phyloP scores from a whole-genome alignment of 1,140 invertebrate genomes.

The Dinothrombium tinctorium region DNA sequence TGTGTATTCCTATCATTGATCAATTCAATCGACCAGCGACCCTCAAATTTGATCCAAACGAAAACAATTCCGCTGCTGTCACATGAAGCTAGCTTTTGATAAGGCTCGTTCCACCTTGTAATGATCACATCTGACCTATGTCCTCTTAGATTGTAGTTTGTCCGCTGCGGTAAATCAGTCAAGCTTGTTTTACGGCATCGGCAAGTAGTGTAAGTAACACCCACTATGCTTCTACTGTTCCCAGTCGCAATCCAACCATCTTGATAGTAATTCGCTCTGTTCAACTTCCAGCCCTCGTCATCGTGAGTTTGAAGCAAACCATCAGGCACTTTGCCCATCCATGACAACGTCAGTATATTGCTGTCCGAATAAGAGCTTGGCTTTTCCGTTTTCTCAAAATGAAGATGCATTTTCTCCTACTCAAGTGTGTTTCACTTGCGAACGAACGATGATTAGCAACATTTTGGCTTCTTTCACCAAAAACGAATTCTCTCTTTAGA shows the following conservation, averaged over 20 bases:
- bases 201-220: slow-evolving; percentile 82
- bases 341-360: slow-evolving; percentile 74
- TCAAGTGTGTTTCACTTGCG: too few species aligned
- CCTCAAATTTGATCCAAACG: slow-evolving; percentile 98
- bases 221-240: slow-evolving; percentile 75
- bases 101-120: slow-evolving; percentile 96
- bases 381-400: slow-evolving; percentile 71
- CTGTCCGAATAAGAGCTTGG: slow-evolving; percentile 61
- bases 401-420: slow-evolving; percentile 24
- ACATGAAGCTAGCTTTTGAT: slow-evolving; percentile 90
- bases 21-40: slow-evolving; percentile 92
- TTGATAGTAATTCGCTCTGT: slow-evolving; percentile 83
- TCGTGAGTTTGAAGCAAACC: slow-evolving; percentile 53
- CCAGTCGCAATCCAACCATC: slow-evolving; percentile 94
- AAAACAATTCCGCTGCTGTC: slow-evolving; percentile 95
- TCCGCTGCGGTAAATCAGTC: slow-evolving; percentile 56
- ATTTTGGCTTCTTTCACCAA: too few species aligned
- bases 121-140: slow-evolving; percentile 85
- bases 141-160: slow-evolving; percentile 90
- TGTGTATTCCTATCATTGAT: slow-evolving; percentile 93
- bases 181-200: slow-evolving; percentile 33
- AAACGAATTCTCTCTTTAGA: too few species aligned
- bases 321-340: slow-evolving; percentile 94
- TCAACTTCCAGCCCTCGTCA: slow-evolving; percentile 42
- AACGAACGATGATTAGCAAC: too few species aligned